A percentile compares a stretch with the other conserved stretches of the same genome.
phyloP scores from a whole-genome alignment of 2,113 vertebrate genomes.

The Pituophis catenifer region DNA sequence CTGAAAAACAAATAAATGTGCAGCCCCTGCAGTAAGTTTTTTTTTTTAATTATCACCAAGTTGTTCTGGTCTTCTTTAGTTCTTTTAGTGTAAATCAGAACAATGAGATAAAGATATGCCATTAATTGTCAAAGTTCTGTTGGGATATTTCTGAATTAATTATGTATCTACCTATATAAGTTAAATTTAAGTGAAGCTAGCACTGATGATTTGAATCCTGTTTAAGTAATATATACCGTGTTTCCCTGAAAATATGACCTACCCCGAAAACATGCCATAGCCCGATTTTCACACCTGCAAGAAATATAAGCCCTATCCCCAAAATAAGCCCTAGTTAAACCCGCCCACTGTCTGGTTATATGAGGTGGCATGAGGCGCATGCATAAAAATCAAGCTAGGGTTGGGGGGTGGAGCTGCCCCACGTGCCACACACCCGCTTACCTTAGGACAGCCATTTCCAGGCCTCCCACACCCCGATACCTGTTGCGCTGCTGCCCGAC shows the following conservation, averaged over 20 bases:
- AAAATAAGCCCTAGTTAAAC: no score
- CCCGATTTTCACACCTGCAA: no score
- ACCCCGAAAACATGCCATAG: no score
- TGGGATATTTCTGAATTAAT: not conserved
- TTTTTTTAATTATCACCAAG: not conserved
- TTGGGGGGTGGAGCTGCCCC: no score
- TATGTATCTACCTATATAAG: not conserved
- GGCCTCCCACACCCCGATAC: no score
- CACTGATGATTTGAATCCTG: not conserved
- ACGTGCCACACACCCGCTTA: fast-evolving
- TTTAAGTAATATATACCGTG: not conserved
- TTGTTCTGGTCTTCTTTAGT: not conserved
- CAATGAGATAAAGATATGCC: not conserved
- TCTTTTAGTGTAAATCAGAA: not conserved
- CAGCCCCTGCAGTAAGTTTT: not conserved
- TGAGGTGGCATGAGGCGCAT: no score
- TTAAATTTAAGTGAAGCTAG: not conserved
- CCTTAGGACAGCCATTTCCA: no score
- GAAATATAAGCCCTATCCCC: no score
- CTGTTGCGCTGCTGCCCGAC: no score
- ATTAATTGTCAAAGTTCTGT: not conserved
- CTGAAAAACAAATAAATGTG: not conserved
- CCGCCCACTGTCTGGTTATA: no score
- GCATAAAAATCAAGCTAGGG: no score
- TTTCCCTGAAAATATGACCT: no score